Conservation (phyloP, 2,888 invertebrate species). For the Meandrusa payeni region DNA sequence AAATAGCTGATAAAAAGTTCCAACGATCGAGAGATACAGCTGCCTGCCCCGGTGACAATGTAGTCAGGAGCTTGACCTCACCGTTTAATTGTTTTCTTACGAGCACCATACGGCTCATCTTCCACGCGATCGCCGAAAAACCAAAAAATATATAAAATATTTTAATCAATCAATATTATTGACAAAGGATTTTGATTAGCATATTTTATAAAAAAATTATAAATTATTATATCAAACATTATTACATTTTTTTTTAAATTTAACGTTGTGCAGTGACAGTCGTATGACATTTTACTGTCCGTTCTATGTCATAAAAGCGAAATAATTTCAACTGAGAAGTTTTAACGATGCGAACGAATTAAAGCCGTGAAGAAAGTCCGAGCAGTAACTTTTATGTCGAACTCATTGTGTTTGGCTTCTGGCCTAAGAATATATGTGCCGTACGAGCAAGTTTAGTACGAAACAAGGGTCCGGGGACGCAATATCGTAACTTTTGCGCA, state of each 20-base stretch:
- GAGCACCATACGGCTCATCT: no score
- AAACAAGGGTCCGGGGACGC: constrained; percentile 30
- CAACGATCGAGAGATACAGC: constrained; percentile 36
- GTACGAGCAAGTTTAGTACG: constrained; percentile 41
- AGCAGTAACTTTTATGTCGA: constrained; percentile 16
- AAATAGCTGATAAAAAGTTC: constrained; percentile 46
- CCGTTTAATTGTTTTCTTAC: no score
- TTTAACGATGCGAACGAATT: constrained; percentile 12
- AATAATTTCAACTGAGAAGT: constrained; percentile 14
- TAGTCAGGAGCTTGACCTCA: constrained; percentile 27
- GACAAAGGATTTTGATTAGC: no score
- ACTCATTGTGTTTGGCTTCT: constrained; percentile 33
- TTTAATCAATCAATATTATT: no score
- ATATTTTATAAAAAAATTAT: no score
- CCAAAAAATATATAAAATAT: no score
- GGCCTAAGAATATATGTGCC: constrained; percentile 37
- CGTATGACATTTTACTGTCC: constrained; percentile 9
- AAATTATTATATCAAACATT: no score
- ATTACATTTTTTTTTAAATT: no score
- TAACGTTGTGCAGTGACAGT: no score
- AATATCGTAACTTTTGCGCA: constrained; percentile 39
- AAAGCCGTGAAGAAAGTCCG: constrained; percentile 18
- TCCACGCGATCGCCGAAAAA: no score
- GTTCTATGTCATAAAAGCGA: constrained; percentile 16
- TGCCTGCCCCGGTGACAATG: constrained; percentile 6